Evolutionary conservation across 2,888 invertebrate species (phyloP), one percentile per base, ranked within the genome.

Genomic region (Tetragonula carbonaria): DNA sequence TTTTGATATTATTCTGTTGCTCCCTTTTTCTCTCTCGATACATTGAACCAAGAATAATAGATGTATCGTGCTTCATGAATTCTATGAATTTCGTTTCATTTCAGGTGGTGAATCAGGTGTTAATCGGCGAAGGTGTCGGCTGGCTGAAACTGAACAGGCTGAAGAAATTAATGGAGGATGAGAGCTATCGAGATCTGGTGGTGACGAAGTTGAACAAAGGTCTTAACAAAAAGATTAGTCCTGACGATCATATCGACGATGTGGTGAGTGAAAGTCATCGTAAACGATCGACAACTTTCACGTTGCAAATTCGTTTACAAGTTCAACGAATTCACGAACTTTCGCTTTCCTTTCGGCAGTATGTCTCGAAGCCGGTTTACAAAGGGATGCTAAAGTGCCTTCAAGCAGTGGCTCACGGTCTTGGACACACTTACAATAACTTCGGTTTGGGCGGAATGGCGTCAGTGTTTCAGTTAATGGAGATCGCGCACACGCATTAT

Each of bases 401-500:
- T 51, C 97, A 97, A 95, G 97, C 99, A 2, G 97, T 98, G 63
- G 97, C 98, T 11, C 97, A 97, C 89, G 99, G 99, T 0, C 95
- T 99, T 75, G 99, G 99, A 94, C 97, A 97, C 85, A 98, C 99
- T 0, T 99, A 97, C 94, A 96, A 97, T 66, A 99, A 99, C 95
- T 98, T 98, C 92, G 99, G 99, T 0, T 96, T 98, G 2, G 99
- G 99, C 57, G 99, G 99, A 38, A 98, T 99, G 98, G 99, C 99
- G 5, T 98, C 99, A 0, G 98, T 98, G 33, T 99, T 99, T 95
- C 98, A 99, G 95, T 96, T 99, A 88, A 97, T 99, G 92, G 99
- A 99, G 96, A 99, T 99, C 93, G 98, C 99, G 4, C 99, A 99
- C 94, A 99, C 99, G 0, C 99, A 99, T 95, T 99, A 97, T 94